phyloP scores from a whole-genome alignment of 2,113 vertebrate genomes.

The Caranx ignobilis region DNA sequence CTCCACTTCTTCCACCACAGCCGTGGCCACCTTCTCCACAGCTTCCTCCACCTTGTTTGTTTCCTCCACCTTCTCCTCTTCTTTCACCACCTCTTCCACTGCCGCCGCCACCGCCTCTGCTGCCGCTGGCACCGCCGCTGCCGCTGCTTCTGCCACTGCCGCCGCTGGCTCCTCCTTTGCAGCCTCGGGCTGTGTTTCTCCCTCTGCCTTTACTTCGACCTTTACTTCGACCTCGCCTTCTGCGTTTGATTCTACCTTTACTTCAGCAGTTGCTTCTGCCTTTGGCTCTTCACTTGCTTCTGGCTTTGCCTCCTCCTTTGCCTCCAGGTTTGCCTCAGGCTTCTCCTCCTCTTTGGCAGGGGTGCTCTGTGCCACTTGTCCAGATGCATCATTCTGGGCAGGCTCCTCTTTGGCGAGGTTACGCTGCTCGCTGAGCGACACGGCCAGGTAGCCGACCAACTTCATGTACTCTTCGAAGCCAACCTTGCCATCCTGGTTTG shows the following conservation, averaged over 20 bases:
- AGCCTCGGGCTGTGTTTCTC: conserved; percentile 19
- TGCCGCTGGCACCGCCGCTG: not conserved
- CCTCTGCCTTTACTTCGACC: conserved; percentile 48
- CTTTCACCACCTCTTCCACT: conserved; percentile 30
- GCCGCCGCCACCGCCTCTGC: not conserved
- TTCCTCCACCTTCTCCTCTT: conserved; percentile 29
- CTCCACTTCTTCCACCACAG: conserved; percentile 59
- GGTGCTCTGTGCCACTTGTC: conserved; percentile 33
- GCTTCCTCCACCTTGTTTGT: conserved; percentile 58
- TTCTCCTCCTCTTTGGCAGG: conserved; percentile 46
- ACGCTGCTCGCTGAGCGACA: conserved; percentile 75
- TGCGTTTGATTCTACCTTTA: conserved; percentile 38
- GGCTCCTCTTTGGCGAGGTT: conserved; percentile 36
- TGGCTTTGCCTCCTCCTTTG: conserved; percentile 36
- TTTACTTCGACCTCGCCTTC: conserved; percentile 33
- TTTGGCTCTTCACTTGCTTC: conserved; percentile 38
- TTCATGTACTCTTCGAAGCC: conserved; percentile 85
- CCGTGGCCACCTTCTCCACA: conserved; percentile 50
- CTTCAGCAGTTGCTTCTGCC: conserved; percentile 17
- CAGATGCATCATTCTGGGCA: conserved; percentile 38
- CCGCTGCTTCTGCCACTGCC: not conserved
- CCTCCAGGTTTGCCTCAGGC: conserved; percentile 22
- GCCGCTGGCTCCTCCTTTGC: conserved; percentile 13
- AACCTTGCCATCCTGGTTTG: conserved; percentile 82
- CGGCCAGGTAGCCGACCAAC: conserved; percentile 82